phyloP scores from a whole-genome alignment of 2,113 vertebrate species.

The Silurus asotus region DNA sequence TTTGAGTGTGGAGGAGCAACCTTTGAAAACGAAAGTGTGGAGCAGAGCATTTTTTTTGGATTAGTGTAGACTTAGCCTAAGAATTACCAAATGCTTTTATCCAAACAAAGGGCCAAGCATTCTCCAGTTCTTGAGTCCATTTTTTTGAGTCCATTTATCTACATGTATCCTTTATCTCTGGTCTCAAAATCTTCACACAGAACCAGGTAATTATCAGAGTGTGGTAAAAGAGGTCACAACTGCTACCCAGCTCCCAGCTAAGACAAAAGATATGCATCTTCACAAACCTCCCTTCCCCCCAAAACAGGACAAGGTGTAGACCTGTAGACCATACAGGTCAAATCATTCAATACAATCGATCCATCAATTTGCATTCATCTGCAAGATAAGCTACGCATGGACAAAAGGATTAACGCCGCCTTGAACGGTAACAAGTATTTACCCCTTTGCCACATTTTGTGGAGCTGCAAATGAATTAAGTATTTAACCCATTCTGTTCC shows the following conservation, averaged over 20 bases:
- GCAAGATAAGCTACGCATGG: background rate
- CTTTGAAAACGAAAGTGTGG: too few relatives aligned
- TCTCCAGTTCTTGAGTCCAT: too few relatives aligned
- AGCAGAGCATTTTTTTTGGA: too few relatives aligned
- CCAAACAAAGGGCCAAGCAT: background rate
- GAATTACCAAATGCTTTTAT: background rate
- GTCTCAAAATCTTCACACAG: constrained; percentile 17
- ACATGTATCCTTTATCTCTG: background rate
- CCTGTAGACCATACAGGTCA: background rate
- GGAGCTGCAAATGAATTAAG: too few relatives aligned
- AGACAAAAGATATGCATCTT: background rate
- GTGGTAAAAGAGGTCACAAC: constrained; percentile 46
- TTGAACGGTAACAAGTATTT: background rate
- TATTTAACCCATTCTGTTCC: too few relatives aligned
- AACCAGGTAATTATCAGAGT: constrained; percentile 42
- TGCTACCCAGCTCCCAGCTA: constrained; percentile 29
- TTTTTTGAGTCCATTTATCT: background rate
- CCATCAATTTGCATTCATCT: background rate
- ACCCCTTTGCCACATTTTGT: background rate
- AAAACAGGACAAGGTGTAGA: background rate
- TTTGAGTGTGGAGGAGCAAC: too few relatives aligned
- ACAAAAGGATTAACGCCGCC: background rate
- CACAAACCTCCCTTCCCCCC: background rate
- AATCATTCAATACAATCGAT: background rate
- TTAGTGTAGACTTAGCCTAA: too few relatives aligned